Conservation (phyloP, 1,140 invertebrate species). For the Trissolcus basalis region DNA sequence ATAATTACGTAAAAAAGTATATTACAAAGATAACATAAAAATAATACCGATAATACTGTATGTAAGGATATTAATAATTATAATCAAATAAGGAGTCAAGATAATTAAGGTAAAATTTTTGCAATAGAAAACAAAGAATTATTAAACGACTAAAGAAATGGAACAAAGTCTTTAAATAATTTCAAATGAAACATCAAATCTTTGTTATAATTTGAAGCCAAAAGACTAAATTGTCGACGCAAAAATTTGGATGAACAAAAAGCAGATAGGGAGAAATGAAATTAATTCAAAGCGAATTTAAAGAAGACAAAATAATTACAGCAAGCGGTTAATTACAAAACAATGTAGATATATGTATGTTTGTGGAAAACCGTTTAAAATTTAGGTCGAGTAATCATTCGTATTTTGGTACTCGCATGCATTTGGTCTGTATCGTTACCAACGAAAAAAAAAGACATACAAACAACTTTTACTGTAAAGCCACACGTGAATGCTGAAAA, state of each 20-base stretch:
- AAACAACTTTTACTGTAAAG: constrained; percentile 74
- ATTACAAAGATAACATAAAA: constrained; percentile 70
- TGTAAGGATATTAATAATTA: constrained; percentile 75
- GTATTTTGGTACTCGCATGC: constrained; percentile 68
- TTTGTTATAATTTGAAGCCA: constrained; percentile 37
- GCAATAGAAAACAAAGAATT: constrained; percentile 64
- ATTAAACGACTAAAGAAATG: constrained; percentile 48
- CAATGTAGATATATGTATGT: constrained; percentile 61
- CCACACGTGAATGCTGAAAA: constrained; percentile 72
- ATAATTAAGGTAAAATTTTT: constrained; percentile 68
- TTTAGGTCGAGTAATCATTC: constrained; percentile 64
- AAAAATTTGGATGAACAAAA: constrained; percentile 58
- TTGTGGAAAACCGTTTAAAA: constrained; percentile 62
- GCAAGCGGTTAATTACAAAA: constrained; percentile 46
- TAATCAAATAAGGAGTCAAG: constrained; percentile 70
- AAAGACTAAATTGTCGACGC: constrained; percentile 56
- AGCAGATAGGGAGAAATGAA: constrained; percentile 33
- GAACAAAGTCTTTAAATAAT: constrained; percentile 1
- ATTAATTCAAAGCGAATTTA: constrained; percentile 37
- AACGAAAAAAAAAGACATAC: constrained; percentile 47
- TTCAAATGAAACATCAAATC: constrained; percentile 14
- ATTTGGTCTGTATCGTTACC: constrained; percentile 73
- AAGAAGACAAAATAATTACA: constrained; percentile 31
- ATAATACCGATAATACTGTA: constrained; percentile 70
- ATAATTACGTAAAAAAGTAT: constrained; percentile 74